These are phyloP conservation scores for Clupea harengus DNA, from an alignment of 2,113 vertebrate species.

Conservation along the genomic window DNA sequence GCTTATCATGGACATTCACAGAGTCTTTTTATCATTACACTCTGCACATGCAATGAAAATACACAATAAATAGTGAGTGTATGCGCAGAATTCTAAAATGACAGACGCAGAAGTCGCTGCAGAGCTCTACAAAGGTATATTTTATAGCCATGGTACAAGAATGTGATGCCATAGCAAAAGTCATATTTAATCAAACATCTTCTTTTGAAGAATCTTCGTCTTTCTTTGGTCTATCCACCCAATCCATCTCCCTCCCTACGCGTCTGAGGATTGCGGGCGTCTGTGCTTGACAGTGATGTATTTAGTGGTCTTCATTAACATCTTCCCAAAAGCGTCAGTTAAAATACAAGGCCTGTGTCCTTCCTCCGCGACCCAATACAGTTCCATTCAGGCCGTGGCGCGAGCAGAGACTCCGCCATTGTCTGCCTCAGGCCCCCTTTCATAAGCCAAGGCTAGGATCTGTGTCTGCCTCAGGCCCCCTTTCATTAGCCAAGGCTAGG, in stretches of 20 bases:
- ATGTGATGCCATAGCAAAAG: not conserved
- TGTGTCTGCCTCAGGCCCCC: not conserved
- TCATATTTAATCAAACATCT: too few species aligned
- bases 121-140: not conserved
- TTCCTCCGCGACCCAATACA: slow-evolving; percentile 38
- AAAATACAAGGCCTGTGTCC: slow-evolving; percentile 26
- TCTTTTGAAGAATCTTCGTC: too few species aligned
- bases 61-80: not conserved
- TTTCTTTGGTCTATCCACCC: not conserved
- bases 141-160: not conserved
- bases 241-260: not conserved
- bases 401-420: not conserved
- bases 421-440: not conserved
- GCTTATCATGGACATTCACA: not conserved
- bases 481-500: not conserved
- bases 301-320: slow-evolving; percentile 59
- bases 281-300: slow-evolving; percentile 73
- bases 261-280: not conserved
- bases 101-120: not conserved
- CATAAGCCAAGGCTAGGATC: not conserved
- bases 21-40: slow-evolving; percentile 5
- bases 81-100: not conserved
- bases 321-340: slow-evolving; percentile 59
- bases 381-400: slow-evolving; percentile 45
- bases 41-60: not conserved